Percentiles rank a stretch among this genome's conserved stretches.
These are phyloP conservation scores for Coturnix japonica DNA, from an alignment of 2,113 vertebrate genomes.

Conservation along the genomic window DNA sequence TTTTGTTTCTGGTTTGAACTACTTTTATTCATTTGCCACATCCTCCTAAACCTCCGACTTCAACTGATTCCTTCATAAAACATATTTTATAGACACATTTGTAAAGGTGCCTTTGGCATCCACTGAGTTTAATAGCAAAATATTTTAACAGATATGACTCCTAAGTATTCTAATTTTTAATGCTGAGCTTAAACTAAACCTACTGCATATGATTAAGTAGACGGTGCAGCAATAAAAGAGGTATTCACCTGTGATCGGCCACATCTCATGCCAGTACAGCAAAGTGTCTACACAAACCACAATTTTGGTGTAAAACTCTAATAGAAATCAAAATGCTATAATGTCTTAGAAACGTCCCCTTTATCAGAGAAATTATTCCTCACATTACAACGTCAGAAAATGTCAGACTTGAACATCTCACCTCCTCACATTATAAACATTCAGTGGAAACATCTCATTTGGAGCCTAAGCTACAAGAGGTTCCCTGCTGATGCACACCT, in stretches of 20 bases:
- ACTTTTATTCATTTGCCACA: neutral
- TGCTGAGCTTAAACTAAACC: neutral
- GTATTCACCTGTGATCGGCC: neutral
- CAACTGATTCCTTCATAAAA: neutral
- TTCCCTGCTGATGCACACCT: fast-evolving
- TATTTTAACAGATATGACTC: neutral
- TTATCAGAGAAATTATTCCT: neutral
- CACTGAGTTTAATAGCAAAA: neutral
- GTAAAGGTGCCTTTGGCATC: neutral
- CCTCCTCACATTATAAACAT: neutral
- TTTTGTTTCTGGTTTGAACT: neutral
- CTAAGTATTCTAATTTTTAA: neutral
- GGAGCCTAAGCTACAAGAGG: neutral
- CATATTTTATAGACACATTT: neutral
- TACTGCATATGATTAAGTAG: neutral
- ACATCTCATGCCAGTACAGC: neutral
- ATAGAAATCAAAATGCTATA: neutral
- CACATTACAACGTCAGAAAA: neutral
- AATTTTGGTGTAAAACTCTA: neutral
- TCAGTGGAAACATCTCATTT: neutral
- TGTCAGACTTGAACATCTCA: neutral
- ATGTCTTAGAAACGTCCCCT: neutral
- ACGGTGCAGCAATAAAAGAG: neutral
- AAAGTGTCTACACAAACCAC: neutral
- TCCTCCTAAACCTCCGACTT: neutral